phyloP scores from a whole-genome alignment of 2,113 vertebrate species.

The Thamnaconus septentrionalis region DNA sequence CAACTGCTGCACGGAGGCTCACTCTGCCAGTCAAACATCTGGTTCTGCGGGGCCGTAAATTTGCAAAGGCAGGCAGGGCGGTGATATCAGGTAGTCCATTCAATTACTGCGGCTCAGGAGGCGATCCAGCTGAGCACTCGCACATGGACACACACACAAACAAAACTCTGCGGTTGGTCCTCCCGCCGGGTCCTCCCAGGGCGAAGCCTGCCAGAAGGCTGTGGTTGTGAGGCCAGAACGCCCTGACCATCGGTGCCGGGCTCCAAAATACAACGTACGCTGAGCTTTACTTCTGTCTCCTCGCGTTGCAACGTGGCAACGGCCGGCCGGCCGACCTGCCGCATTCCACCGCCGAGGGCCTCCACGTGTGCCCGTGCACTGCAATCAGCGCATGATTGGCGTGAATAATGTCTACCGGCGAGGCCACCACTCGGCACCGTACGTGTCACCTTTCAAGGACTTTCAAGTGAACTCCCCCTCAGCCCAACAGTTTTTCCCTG shows the following conservation, averaged over 20 bases:
- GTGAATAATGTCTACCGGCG: too few relatives aligned
- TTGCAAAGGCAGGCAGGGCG: slow-evolving; percentile 13
- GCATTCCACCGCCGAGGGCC: background rate
- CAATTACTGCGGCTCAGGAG: background rate
- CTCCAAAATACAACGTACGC: slow-evolving; percentile 56
- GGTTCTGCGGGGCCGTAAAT: slow-evolving; percentile 27
- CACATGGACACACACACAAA: slow-evolving; percentile 1
- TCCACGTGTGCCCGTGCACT: background rate
- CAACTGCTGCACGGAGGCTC: slow-evolving; percentile 6
- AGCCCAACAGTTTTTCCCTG: too few relatives aligned
- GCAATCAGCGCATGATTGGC: background rate
- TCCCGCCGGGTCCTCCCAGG: slow-evolving; percentile 22
- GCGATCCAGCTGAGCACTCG: background rate
- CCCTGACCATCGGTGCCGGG: slow-evolving; percentile 40
- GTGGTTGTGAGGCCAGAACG: slow-evolving; percentile 62
- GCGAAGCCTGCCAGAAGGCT: slow-evolving; percentile 29
- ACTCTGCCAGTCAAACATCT: slow-evolving; percentile 29
- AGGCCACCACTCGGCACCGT: too few relatives aligned
- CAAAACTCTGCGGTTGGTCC: slow-evolving; percentile 22
- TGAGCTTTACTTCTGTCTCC: slow-evolving; percentile 16
- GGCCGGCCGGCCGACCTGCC: slow-evolving; percentile 8
- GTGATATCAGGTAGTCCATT: slow-evolving; percentile 2
- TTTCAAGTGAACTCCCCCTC: too few relatives aligned
- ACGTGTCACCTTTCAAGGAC: too few relatives aligned
- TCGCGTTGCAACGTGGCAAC: slow-evolving; percentile 60